Evolutionary conservation across 2,888 invertebrate genomes (phyloP).

Genomic region (Teleogryllus oceanicus): DNA sequence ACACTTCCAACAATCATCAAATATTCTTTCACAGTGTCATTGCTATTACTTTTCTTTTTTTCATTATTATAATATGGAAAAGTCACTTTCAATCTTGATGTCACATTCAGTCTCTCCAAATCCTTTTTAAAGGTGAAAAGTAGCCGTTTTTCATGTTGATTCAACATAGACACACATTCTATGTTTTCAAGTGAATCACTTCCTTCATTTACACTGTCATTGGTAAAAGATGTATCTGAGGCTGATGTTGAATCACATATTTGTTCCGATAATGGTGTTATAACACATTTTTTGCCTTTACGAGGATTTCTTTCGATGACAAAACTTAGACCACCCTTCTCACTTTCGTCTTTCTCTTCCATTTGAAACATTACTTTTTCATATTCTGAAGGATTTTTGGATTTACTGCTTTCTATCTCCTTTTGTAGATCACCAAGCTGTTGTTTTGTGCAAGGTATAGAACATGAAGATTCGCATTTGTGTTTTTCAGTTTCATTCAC

Average conservation of each 20-base stretch:
- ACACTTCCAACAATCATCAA: slow-evolving; percentile 1
- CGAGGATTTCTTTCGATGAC: not conserved
- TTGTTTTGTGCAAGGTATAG: not conserved
- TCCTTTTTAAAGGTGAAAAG: slow-evolving; percentile 5
- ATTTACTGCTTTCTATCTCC: not conserved
- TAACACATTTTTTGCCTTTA: not conserved
- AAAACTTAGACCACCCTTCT: not conserved
- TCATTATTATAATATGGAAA: not conserved
- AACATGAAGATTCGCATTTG: not conserved
- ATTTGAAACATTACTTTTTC: not conserved
- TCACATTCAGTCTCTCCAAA: not conserved
- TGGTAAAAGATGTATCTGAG: not conserved
- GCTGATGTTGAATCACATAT: not conserved
- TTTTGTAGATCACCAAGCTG: not conserved
- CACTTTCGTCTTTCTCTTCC: not conserved
- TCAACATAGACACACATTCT: not conserved
- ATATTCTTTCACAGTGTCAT: not conserved
- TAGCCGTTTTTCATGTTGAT: not conserved
- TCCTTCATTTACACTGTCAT: not conserved
- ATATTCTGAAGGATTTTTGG: not conserved
- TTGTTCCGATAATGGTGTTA: not conserved
- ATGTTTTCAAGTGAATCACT: not conserved
- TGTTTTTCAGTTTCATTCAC: not conserved
- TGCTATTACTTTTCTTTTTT: not conserved
- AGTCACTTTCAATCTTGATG: not conserved